Evolutionary conservation across 2,888 invertebrate species (phyloP).

Genomic region (Hemithea aestivaria): DNA sequence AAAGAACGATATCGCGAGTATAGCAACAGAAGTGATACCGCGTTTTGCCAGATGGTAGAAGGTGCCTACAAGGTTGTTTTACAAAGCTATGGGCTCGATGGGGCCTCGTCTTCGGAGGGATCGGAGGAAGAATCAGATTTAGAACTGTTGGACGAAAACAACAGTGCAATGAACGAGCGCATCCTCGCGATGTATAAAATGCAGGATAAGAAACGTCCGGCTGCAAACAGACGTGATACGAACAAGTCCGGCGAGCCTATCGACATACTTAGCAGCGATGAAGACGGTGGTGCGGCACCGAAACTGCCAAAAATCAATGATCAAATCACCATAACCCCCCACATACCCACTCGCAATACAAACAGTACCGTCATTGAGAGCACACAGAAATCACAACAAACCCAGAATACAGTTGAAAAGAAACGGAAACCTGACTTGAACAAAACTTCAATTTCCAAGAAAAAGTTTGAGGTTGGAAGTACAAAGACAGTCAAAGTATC

Average conservation of each 20-base stretch:
- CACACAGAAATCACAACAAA: conserved; percentile 43
- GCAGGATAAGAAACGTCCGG: conserved; percentile 71
- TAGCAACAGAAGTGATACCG: conserved; percentile 86
- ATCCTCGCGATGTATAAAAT: conserved; percentile 72
- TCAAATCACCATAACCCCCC: conserved; percentile 72
- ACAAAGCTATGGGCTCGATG: conserved; percentile 82
- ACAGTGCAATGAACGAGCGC: conserved; percentile 83
- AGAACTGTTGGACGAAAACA: conserved; percentile 89
- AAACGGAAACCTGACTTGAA: conserved; percentile 60
- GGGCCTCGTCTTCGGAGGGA: conserved; percentile 78
- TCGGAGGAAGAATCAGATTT: conserved; percentile 82
- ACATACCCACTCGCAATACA: conserved; percentile 52
- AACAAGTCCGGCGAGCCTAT: conserved; percentile 68
- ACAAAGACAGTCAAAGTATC: conserved; percentile 69
- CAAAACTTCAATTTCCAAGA: conserved; percentile 46
- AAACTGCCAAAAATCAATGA: conserved; percentile 73
- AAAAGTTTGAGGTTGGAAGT: conserved; percentile 55
- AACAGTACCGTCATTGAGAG: conserved; percentile 48
- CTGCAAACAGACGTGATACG: conserved; percentile 51
- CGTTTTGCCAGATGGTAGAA: conserved; percentile 89
- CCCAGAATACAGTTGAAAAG: conserved; percentile 49
- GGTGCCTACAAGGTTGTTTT: conserved; percentile 86
- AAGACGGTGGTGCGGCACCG: conserved; percentile 62
- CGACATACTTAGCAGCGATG: conserved; percentile 68
- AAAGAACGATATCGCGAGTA: conserved; percentile 87